A percentile compares a stretch with the other conserved stretches of the same genome.
Conservation (phyloP, 2,797 vertebrate species). For the Sebastiscus albofasciatus region DNA sequence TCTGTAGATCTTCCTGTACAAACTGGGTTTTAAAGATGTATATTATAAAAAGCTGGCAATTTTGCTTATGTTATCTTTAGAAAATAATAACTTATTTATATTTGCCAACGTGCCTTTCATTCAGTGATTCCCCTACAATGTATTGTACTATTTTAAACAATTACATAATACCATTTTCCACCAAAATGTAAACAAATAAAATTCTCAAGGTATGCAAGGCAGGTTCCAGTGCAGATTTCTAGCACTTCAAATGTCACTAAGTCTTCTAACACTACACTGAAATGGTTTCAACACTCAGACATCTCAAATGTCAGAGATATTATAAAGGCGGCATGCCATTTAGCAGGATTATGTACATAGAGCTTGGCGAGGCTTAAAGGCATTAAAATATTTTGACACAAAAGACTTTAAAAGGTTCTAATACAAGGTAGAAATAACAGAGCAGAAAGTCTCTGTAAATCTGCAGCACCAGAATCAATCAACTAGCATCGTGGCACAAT, state of each 20-base stretch:
- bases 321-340: conserved; percentile 5
- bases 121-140: background rate
- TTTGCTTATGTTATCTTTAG: background rate
- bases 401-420: conserved; percentile 19
- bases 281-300: background rate
- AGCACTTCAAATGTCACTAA: background rate
- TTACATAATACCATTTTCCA: background rate
- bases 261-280: background rate
- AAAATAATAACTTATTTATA: background rate
- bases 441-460: background rate
- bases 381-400: conserved; percentile 17
- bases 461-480: background rate
- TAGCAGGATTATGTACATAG: conserved; percentile 18
- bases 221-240: background rate
- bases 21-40: background rate
- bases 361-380: conserved; percentile 17
- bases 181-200: background rate
- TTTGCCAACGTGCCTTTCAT: background rate
- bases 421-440: background rate
- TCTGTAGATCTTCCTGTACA: background rate
- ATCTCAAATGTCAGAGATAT: conserved; percentile 16
- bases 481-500: background rate
- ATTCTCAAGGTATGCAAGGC: background rate
- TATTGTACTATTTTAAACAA: background rate
- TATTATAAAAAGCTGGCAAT: background rate